phyloP scores from a whole-genome alignment of 2,888 invertebrate genomes.

The Ophonus ardosiacus region DNA sequence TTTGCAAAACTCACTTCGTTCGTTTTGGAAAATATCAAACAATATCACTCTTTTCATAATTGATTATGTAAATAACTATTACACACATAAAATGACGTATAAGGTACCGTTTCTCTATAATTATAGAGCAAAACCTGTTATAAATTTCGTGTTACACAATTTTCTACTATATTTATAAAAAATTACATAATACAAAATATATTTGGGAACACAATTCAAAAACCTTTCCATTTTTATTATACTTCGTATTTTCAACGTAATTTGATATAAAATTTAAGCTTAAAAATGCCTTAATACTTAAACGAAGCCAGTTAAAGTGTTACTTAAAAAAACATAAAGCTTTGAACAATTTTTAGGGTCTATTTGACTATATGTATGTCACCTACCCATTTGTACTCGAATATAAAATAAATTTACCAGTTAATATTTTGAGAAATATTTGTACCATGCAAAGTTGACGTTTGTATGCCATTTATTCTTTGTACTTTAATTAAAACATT shows the following conservation, averaged over 20 bases:
- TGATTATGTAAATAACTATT: no score
- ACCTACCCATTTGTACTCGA: background rate
- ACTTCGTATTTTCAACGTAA: background rate
- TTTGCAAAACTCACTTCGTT: no score
- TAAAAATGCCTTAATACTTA: slow-evolving; percentile 40
- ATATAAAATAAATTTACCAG: slow-evolving; percentile 20
- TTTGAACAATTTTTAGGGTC: background rate
- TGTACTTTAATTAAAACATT: slow-evolving; percentile 10
- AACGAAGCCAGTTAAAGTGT: slow-evolving; percentile 4
- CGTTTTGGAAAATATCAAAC: no score
- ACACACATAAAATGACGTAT: no score
- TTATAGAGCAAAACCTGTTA: no score
- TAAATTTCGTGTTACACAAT: no score
- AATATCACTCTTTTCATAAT: no score
- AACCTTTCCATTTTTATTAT: background rate
- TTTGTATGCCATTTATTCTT: background rate
- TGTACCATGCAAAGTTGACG: background rate
- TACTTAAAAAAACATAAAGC: background rate
- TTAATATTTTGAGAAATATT: slow-evolving; percentile 3
- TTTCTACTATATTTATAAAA: background rate
- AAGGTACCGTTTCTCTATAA: no score
- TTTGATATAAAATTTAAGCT: slow-evolving; percentile 6
- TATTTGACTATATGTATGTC: background rate
- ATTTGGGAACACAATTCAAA: background rate
- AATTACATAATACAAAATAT: background rate